Percentiles rank a stretch among this genome's conserved stretches.
These are phyloP conservation scores for Camelus dromedarius DNA, from an alignment of 2,113 vertebrate species.

Conservation along the genomic window DNA sequence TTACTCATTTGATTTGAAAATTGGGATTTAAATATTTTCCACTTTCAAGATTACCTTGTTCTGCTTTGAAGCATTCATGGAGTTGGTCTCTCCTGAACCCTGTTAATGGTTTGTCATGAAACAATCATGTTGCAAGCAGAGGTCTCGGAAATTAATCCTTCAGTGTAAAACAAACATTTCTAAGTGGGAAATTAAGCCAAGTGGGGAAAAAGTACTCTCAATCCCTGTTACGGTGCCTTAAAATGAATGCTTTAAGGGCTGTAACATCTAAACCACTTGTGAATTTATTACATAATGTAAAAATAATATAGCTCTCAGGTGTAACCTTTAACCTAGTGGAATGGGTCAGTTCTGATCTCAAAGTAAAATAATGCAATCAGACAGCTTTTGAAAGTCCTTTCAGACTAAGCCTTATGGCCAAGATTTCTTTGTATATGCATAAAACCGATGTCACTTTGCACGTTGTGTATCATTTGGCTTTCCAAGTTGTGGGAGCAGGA, in stretches of 20 bases:
- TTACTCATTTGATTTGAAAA: conserved; percentile 39
- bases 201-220: not conserved
- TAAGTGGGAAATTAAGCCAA: conserved; percentile 21
- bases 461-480: not conserved
- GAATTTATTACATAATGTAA: not conserved
- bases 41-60: conserved; percentile 15
- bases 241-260: conserved; percentile 14
- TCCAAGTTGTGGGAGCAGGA: not conserved
- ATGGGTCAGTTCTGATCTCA: not conserved
- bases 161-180: conserved; percentile 36
- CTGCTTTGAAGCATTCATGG: not conserved
- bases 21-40: not conserved
- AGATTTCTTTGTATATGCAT: not conserved
- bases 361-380: not conserved
- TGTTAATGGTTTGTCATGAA: conserved; percentile 19
- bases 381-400: conserved; percentile 41
- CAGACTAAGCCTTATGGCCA: not conserved
- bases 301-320: conserved; percentile 32
- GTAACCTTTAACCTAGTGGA: not conserved
- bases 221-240: not conserved
- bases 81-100: not conserved
- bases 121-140: not conserved
- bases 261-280: not conserved
- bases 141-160: conserved; percentile 11
- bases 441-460: not conserved